Base-by-base conservation (phyloP, 2,113 vertebrate genomes). In the Camelus bactrianus region DNA sequence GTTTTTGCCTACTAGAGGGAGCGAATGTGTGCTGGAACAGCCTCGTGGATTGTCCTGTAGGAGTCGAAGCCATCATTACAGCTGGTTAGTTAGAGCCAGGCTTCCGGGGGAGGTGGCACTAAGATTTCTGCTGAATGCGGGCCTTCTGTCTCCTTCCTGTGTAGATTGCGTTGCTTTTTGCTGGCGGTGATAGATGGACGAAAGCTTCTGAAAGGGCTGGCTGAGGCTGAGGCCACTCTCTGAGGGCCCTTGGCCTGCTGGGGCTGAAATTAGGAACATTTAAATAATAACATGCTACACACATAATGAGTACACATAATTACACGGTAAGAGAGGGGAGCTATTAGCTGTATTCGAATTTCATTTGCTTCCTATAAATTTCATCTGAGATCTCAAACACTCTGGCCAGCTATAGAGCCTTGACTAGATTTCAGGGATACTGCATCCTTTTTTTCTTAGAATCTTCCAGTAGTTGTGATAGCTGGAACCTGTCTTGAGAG, bases 271-370 rank as follows among this genome's bases (percentile, higher is more conserved):
- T 95, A 95, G 73, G 91, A 83, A 93, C 94, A 96, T 96, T 95
- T 97, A 97, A 97, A 92, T 97, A 97, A 97, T 97, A 97, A 93
- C 96, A 97, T 81, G 96, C 82, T 93, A n/a, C 83, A 95, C 93
- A 95, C 93, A 96, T 96, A 97, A 89, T 58, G 76, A 96, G 93
- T 75, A 93, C 73, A 91, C 91, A 96, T 96, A 97, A 98, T 97
- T 97, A 90, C 93, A 97, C 90, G 87, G 95, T 95, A 80, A 96
- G 94, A 85, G 81, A 97, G 80, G 91, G 79, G 93, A 94, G 89
- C 93, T 96, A 73, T 98, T 96, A 98, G 65, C 91, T 97, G 95
- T 93, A 92, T 97, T 97, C 96, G 95, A 96, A 81, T 96, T 97
- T 97, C 86, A 96, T 96, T 97, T 97, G 70, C 94, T 94, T 89